Evolutionary conservation across 1,140 invertebrate species (phyloP).

Genomic region (Drosophila sechellia): DNA sequence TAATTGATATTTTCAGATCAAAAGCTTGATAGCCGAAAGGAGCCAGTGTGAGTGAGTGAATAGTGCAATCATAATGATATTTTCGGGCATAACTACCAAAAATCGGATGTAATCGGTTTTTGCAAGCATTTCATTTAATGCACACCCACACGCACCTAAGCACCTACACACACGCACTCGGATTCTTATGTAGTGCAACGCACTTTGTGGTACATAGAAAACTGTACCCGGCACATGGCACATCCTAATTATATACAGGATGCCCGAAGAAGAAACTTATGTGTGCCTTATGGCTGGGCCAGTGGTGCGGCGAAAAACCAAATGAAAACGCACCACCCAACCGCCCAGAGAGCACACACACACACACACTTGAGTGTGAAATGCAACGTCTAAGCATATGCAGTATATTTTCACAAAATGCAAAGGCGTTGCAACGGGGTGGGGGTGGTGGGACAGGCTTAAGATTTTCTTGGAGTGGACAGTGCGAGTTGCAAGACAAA

Average conservation of each 20-base stretch:
- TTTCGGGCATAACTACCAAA: conserved; percentile 11
- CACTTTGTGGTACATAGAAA: conserved; percentile 70
- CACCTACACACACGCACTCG: conserved; percentile 10
- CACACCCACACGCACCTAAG: conserved; percentile 8
- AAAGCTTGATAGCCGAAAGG: no score
- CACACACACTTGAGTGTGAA: conserved; percentile 2
- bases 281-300: conserved; percentile 34
- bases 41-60: no score
- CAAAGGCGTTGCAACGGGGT: conserved; percentile 53
- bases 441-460: conserved; percentile 50
- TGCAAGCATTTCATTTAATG: conserved; percentile 26
- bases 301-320: conserved; percentile 64
- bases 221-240: conserved; percentile 65
- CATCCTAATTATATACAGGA: conserved; percentile 74
- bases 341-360: conserved; percentile 1
- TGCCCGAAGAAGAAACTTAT: conserved; percentile 42
- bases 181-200: conserved; percentile 30
- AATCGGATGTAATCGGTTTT: conserved; percentile 12
- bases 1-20: not conserved
- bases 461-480: conserved; percentile 75
- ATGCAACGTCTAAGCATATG: conserved; percentile 60
- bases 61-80: not conserved
- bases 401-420: conserved; percentile 60
- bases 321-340: conserved; percentile 53
- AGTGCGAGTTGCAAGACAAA: conserved; percentile 69